A percentile compares a stretch with the other conserved stretches of the same genome.
These are phyloP conservation scores for Rhagium mordax DNA, from an alignment of 2,888 invertebrate genomes.

Conservation along the genomic window DNA sequence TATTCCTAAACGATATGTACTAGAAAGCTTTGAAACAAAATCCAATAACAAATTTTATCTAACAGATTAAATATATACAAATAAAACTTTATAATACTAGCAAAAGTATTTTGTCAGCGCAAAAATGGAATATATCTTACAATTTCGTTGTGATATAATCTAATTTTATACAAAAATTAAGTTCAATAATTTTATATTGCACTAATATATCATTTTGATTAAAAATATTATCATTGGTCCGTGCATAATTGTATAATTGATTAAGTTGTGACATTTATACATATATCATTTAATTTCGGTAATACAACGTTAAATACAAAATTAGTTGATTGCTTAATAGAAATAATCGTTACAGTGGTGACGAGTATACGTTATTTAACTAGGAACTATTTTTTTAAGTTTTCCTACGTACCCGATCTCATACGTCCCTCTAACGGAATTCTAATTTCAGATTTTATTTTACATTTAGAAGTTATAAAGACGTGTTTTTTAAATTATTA, in stretches of 20 bases:
- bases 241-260: constrained; percentile 57
- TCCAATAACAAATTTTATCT: neutral
- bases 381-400: neutral
- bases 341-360: neutral
- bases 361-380: neutral
- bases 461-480: no score
- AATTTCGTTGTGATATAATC: constrained; percentile 47
- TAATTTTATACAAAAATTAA: constrained; percentile 30
- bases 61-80: constrained; percentile 17
- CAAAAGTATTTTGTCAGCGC: constrained; percentile 24
- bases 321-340: neutral
- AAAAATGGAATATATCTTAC: constrained; percentile 21
- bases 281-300: constrained; percentile 11
- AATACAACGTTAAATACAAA: neutral
- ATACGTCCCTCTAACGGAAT: no score
- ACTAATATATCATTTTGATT: constrained; percentile 55
- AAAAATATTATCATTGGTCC: constrained; percentile 63
- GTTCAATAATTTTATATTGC: constrained; percentile 44
- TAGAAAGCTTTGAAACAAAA: constrained; percentile 43
- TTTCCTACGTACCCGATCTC: no score
- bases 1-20: constrained; percentile 48
- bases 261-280: constrained; percentile 29
- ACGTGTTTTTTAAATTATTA: no score
- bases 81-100: neutral
- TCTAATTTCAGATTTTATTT: no score